These are phyloP conservation scores for Callaeas wilsoni DNA, from an alignment of 2,113 vertebrate genomes.

Conservation along the genomic window DNA sequence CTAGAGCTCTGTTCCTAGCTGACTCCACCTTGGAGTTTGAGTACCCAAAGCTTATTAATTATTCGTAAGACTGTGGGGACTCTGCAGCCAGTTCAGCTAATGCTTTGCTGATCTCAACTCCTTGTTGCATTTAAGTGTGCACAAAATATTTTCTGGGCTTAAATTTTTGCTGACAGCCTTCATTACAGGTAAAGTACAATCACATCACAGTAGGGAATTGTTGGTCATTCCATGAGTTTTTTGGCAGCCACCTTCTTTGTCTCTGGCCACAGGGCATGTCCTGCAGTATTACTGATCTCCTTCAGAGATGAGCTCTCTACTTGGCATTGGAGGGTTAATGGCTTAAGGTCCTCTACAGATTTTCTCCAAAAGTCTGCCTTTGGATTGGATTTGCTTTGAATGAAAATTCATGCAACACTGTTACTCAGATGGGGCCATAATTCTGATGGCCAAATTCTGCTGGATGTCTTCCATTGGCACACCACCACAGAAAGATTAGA, in stretches of 20 bases:
- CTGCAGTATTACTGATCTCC: neutral
- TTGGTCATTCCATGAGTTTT: neutral
- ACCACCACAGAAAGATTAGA: neutral
- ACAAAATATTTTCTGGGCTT: neutral
- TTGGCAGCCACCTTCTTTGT: neutral
- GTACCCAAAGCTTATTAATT: neutral
- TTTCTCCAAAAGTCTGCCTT: neutral
- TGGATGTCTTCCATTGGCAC: neutral
- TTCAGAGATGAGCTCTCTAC: neutral
- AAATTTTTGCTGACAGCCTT: neutral
- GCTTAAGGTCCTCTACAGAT: neutral
- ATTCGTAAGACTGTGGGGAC: neutral
- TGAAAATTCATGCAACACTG: neutral
- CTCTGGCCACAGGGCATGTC: neutral
- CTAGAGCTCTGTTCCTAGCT: neutral
- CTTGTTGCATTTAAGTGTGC: neutral
- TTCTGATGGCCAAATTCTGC: neutral
- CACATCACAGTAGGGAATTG: neutral
- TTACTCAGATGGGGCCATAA: fast-evolving
- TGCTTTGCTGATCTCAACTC: neutral
- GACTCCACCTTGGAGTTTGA: neutral
- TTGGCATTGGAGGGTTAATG: neutral
- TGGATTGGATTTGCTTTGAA: neutral
- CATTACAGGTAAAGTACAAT: neutral
- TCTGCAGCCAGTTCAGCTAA: neutral